Evolutionary conservation across 2,888 invertebrate genomes (phyloP), one percentile per base, ranked within the genome.

Genomic region (Yponomeuta cagnagella): DNA sequence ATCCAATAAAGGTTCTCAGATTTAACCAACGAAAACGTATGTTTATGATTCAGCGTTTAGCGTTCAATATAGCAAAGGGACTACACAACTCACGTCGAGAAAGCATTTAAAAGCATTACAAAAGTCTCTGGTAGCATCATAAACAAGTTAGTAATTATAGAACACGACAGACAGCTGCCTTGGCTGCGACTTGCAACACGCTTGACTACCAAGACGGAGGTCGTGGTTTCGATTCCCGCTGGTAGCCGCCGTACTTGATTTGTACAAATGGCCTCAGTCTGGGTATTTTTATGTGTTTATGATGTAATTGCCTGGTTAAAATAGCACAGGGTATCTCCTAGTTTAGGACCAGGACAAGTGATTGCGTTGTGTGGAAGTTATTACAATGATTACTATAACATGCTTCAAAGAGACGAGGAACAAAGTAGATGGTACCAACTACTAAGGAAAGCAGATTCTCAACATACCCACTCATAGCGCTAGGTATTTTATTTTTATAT

Each of bases 21-120:
- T 52, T 52, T 12, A 2, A 12, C 52, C 63, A 70, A 66, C 75
- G 77, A 77, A 79, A 75, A 73, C 78, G 79, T 78, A 79, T 78
- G 79, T 73, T 75, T 75, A 30, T 77, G 76, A 81, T 33, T 33
- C 23, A 23, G 23, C 23, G 23, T 81, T 80, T 77, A 74, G 73
- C 76, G 74, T 73, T 75, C 79, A 77, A 78, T 77, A 74, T 73
- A 75, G 77, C 77, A 77, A 77, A 77, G 79, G 78, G 52, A 52
- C 6, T 52, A 10, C 15, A 5, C 15, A 5, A 15, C 15, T 15
- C 52, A 58, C 52, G 15, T 15, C 15, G 52, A 15, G 15, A 12
- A 58, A 58, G 68, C 76, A 2, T 15, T 12, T 4, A 58, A 15
- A 15, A 58, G 52, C 52, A 58, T 58, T 3, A 58, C 52, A 12